phyloP scores from a whole-genome alignment of 2,888 invertebrate species.

The Amaurobius ferox region DNA sequence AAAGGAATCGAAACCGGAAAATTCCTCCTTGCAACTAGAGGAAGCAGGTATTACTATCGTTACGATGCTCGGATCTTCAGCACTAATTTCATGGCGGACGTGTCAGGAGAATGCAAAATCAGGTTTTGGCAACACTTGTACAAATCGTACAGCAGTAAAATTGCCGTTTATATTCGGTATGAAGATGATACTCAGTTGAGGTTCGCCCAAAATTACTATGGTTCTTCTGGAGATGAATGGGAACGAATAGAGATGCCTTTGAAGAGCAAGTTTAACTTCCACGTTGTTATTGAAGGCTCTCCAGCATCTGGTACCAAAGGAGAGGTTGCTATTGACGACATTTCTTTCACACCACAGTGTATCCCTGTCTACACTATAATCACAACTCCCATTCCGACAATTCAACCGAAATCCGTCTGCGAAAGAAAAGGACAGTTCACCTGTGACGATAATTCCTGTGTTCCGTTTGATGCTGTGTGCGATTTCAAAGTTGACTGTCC shows the following conservation, averaged over 20 bases:
- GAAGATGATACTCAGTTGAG: conserved; percentile 12
- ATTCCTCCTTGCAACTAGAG: conserved; percentile 43
- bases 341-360: conserved; percentile 68
- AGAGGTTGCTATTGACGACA: conserved; percentile 71
- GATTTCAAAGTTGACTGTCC: conserved; percentile 71
- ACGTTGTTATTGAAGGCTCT: conserved; percentile 57
- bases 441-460: conserved; percentile 68
- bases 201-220: not conserved
- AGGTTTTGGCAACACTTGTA: conserved; percentile 71
- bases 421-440: conserved; percentile 47
- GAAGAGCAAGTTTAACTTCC: conserved; percentile 50
- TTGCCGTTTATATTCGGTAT: conserved; percentile 74
- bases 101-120: conserved; percentile 55
- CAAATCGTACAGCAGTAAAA: conserved; percentile 74
- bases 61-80: conserved; percentile 36
- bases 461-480: conserved; percentile 55
- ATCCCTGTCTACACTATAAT: conserved; percentile 51
- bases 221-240: conserved; percentile 61
- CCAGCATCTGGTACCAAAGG: conserved; percentile 36
- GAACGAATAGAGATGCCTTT: conserved; percentile 42
- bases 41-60: not conserved
- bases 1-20: conserved; percentile 41
- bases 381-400: conserved; percentile 64
- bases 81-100: conserved; percentile 67
- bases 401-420: conserved; percentile 57